Base-by-base conservation (phyloP, 2,797 vertebrate species). In the Sylvilagus floridanus region DNA sequence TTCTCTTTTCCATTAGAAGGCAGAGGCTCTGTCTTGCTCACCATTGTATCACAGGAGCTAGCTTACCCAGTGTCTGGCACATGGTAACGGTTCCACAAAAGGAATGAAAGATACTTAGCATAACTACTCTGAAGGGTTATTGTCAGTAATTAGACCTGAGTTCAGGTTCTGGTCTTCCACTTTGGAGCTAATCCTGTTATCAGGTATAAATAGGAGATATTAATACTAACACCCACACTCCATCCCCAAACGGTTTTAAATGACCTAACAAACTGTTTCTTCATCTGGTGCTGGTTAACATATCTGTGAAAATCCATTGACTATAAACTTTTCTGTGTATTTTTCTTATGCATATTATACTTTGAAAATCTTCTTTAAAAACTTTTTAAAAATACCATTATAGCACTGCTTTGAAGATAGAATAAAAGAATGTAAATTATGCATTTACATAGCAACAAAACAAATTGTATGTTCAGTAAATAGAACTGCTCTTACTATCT, bases 281-380 rank as follows among this genome's bases (percentile, higher is more conserved):
- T 82, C 4, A 19, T 77, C 30, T 57, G 19, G n/a, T 84, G 24
- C 72, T 87, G 62, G 54, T 78, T 37, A 77, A 47, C 60, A n/a
- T 30, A 30, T 95, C 89, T 57, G 19, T 90, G 52, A 84, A 90
- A 84, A 66, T 21, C 71, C 14, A 65, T 66, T 76, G 60, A 83
- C 47, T 77, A 0, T 89, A 62, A 54, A 73, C 52, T 60, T 83
- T 8, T 57, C 24, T 19, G 21, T 83, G 3, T 69, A 32, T 65
- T 95, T 85, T 37, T 54, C 30, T 85, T 14, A 47, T 81, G 6
- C 84, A 30, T 42, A 2, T 90, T 71, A 77, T 17, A 9, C 24
- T 72, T 71, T 14, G 62, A 2, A 26, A 63, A 37, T 42, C 30
- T 66, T 76, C 19, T 62, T n/a, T 68, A 68, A 30, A 68, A 68